These are phyloP conservation scores for Physocephala rufipes DNA, from an alignment of 2,888 invertebrate species.

Conservation along the genomic window DNA sequence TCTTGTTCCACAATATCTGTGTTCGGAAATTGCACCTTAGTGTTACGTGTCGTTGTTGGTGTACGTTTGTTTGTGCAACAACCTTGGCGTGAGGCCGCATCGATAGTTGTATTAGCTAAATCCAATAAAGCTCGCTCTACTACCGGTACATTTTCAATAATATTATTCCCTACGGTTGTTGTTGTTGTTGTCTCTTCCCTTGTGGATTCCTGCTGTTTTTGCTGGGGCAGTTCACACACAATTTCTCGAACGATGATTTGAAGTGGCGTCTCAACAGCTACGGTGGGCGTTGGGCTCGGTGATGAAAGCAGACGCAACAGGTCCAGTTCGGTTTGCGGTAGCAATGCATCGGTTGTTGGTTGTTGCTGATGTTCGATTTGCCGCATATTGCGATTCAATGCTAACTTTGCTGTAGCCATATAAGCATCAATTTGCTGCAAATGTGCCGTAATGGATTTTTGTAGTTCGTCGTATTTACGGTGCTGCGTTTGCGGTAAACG, in stretches of 20 bases:
- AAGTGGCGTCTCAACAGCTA: conserved; percentile 56
- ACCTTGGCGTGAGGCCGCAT: too few relatives aligned
- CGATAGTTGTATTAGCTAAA: conserved; percentile 48
- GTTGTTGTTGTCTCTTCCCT: conserved; percentile 1
- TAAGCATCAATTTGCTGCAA: conserved; percentile 62
- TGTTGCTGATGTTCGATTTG: conserved; percentile 39
- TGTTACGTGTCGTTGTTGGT: background rate
- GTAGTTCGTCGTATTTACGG: conserved; percentile 61
- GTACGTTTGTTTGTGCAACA: background rate
- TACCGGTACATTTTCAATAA: conserved; percentile 60
- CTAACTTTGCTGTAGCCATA: conserved; percentile 62
- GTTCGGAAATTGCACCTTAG: background rate
- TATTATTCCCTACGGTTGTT: conserved; percentile 25
- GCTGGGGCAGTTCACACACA: background rate
- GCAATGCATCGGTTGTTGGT: background rate
- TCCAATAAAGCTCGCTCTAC: conserved; percentile 61
- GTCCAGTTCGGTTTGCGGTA: conserved; percentile 14
- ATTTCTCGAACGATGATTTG: conserved; percentile 54
- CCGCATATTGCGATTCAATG: conserved; percentile 54
- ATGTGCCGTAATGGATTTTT: conserved; percentile 63
- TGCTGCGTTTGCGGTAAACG: conserved; percentile 46
- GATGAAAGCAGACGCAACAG: conserved; percentile 23
- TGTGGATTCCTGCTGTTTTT: conserved; percentile 18
- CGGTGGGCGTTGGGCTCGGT: conserved; percentile 45
- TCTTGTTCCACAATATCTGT: conserved; percentile 15